Evolutionary conservation across 2,113 vertebrate genomes (phyloP).

Genomic region (Damaliscus lunatus): DNA sequence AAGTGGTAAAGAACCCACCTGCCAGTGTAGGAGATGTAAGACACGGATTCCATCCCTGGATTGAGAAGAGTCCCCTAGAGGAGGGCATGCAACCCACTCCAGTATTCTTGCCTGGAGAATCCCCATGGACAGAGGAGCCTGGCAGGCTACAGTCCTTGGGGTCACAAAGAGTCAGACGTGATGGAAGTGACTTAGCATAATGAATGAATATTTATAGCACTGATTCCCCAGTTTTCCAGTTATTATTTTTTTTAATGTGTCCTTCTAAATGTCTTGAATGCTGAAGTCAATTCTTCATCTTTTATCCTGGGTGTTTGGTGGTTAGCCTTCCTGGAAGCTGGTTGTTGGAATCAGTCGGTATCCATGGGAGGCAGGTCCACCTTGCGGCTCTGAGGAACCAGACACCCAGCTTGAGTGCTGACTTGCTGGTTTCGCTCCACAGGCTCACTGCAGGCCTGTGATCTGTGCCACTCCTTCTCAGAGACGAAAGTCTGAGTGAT

Average conservation of each 20-base stretch:
- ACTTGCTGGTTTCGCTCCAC: background rate
- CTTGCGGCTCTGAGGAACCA: background rate
- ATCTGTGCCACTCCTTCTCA: background rate
- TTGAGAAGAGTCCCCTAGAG: background rate
- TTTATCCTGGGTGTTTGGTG: background rate
- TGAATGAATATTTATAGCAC: background rate
- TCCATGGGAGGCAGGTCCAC: background rate
- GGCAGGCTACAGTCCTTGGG: background rate
- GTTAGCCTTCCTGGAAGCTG: background rate
- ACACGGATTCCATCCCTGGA: background rate
- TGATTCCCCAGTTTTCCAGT: background rate
- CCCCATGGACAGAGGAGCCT: background rate
- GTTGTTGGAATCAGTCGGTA: background rate
- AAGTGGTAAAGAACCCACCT: background rate
- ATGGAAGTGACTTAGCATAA: background rate
- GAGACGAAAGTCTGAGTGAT: background rate
- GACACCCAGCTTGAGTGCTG: background rate
- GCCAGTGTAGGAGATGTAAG: background rate
- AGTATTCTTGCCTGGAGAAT: background rate
- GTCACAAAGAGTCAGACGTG: background rate
- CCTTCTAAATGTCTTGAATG: background rate
- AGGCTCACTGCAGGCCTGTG: background rate
- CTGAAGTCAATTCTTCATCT: background rate
- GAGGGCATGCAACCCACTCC: background rate
- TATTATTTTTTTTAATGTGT: background rate